Percentiles rank a stretch among this genome's conserved stretches.
phyloP scores from a whole-genome alignment of 2,113 vertebrate genomes.

The Psephotus haematonotus region DNA sequence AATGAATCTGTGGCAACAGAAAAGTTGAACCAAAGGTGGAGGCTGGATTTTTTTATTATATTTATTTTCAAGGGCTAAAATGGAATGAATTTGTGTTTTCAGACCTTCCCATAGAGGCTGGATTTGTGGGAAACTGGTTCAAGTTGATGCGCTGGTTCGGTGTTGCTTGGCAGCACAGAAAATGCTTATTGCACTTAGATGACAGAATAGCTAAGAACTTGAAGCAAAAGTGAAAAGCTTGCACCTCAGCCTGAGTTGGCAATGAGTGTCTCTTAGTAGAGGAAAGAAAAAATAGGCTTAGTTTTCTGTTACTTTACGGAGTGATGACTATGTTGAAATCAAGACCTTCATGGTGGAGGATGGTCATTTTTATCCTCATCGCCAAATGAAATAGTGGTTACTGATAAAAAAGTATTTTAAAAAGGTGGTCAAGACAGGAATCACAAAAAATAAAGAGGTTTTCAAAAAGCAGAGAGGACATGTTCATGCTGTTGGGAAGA shows the following conservation, averaged over 20 bases:
- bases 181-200: neutral
- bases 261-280: neutral
- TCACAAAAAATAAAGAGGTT: neutral
- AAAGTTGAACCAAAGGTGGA: neutral
- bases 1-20: neutral
- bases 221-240: neutral
- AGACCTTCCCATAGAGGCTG: neutral
- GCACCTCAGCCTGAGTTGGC: neutral
- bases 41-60: neutral
- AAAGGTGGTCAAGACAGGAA: neutral
- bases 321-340: neutral
- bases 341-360: neutral
- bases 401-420: neutral
- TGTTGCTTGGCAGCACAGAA: neutral
- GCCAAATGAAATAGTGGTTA: neutral
- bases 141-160: neutral
- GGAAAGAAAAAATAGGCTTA: neutral
- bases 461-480: neutral
- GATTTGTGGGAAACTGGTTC: neutral
- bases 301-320: neutral
- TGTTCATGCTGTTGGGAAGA: neutral
- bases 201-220: slow-evolving; percentile 16
- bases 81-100: neutral
- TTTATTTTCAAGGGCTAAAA: neutral
- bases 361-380: neutral